These are phyloP conservation scores for Xestia rhomboidea DNA, from an alignment of 2,888 invertebrate genomes.

Conservation along the genomic window DNA sequence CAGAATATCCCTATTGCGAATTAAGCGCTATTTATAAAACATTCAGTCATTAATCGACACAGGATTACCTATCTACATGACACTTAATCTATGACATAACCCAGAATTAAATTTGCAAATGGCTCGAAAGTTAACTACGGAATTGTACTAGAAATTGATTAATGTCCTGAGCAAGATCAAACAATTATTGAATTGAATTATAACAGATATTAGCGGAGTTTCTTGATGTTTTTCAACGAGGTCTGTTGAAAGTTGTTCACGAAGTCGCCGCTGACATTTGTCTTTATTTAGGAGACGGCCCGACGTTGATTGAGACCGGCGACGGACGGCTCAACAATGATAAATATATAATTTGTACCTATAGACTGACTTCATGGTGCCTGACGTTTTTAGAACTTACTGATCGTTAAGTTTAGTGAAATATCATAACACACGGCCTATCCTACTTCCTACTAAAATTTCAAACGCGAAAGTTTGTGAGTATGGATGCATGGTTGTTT, in stretches of 20 bases:
- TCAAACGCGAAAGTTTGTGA: no score
- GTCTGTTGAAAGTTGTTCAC: constrained; percentile 55
- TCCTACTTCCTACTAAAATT: no score
- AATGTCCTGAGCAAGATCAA: constrained; percentile 82
- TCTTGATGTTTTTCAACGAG: constrained; percentile 65
- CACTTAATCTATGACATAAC: constrained; percentile 69
- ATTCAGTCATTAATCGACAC: neutral
- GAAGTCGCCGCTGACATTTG: constrained; percentile 61
- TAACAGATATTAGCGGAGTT: constrained; percentile 71
- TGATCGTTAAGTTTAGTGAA: neutral
- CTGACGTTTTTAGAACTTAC: neutral
- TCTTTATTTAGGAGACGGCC: constrained; percentile 68
- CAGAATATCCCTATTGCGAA: neutral
- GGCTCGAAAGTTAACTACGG: constrained; percentile 83
- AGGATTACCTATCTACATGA: constrained; percentile 10
- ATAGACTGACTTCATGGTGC: constrained; percentile 6
- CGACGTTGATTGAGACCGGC: constrained; percentile 64
- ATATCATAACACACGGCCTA: neutral
- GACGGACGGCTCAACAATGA: constrained; percentile 61
- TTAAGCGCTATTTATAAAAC: neutral
- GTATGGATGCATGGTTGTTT: no score
- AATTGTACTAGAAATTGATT: constrained; percentile 87
- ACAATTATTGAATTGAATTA: constrained; percentile 87
- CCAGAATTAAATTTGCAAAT: constrained; percentile 86
- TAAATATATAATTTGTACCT: constrained; percentile 61